These are phyloP conservation scores for Esox lucius DNA, from an alignment of 2,797 vertebrate genomes.

Conservation along the genomic window DNA sequence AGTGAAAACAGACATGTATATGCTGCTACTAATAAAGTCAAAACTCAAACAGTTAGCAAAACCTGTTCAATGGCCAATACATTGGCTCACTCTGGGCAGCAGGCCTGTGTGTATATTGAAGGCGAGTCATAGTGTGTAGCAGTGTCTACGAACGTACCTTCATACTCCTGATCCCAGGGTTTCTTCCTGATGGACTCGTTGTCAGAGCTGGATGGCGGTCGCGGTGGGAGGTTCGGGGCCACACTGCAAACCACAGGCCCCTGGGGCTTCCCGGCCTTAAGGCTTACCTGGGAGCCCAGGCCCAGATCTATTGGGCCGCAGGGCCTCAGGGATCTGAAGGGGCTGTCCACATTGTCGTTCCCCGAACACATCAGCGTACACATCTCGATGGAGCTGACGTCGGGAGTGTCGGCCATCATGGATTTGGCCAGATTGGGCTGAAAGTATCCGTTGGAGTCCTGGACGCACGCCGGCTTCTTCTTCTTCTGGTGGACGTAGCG, in stretches of 20 bases:
- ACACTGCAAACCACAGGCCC: constrained; percentile 92
- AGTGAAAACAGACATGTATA: not conserved
- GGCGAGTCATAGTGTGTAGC: too few species aligned
- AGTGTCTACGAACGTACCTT: constrained; percentile 73
- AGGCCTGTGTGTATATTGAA: too few species aligned
- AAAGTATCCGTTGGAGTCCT: constrained; percentile 87
- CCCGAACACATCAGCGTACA: constrained; percentile 66
- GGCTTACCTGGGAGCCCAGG: constrained; percentile 67
- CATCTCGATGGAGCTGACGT: constrained; percentile 80
- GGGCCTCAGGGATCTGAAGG: constrained; percentile 70
- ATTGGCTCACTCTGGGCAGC: too few species aligned
- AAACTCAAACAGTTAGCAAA: not conserved
- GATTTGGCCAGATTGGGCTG: constrained; percentile 79
- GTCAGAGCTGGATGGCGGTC: constrained; percentile 81
- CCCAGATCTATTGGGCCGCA: constrained; percentile 69
- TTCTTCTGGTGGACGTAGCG: constrained; percentile 79
- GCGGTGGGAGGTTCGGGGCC: constrained; percentile 88
- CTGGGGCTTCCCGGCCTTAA: constrained; percentile 63
- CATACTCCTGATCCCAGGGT: constrained; percentile 90
- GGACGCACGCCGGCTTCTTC: constrained; percentile 83
- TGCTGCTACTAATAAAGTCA: too few species aligned
- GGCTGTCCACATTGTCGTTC: constrained; percentile 70
- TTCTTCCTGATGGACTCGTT: constrained; percentile 87
- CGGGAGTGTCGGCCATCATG: constrained; percentile 74
- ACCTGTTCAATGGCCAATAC: too few species aligned